Evolutionary conservation across 2,113 vertebrate genomes (phyloP), one percentile per base, ranked within the genome.

Genomic region (Paedocypris sp.): DNA sequence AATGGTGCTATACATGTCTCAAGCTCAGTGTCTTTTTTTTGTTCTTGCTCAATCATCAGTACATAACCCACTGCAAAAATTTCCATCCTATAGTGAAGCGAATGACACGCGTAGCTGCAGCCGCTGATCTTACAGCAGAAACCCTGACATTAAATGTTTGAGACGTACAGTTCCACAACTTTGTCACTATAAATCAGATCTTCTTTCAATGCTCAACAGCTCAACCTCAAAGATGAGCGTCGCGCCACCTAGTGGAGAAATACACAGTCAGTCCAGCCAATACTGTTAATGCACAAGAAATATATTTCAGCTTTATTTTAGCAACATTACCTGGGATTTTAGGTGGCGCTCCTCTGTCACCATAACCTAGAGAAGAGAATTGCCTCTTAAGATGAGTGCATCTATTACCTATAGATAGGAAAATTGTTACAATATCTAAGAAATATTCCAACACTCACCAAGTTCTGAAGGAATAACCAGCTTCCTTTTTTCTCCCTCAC

Each of bases 271-370:
- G 26, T n/a, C n/a, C n/a, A n/a, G n/a, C n/a, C n/a, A n/a, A n/a
- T n/a, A n/a, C n/a, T n/a, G n/a, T n/a, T n/a, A n/a, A n/a, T n/a
- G n/a, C n/a, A n/a, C n/a, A n/a, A n/a, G n/a, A n/a, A n/a, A n/a
- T n/a, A n/a, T n/a, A n/a, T n/a, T n/a, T n/a, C n/a, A n/a, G n/a
- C n/a, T n/a, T n/a, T n/a, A n/a, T n/a, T n/a, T n/a, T n/a, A n/a
- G n/a, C n/a, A n/a, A n/a, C n/a, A n/a, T n/a, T 78, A 87, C 86
- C 86, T 82, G 90, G 91, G 45, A 94, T 94, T 80, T 93, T 94
- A 3, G 91, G 91, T 0, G 90, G 91, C 4, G 91, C 91, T 28
- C 91, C 91, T 39, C 91, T 79, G 48, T 93, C 91, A 51, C 91
- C 91, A 54, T 93, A 94, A 28, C 91, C 91, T 49, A 47, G 28